Percentiles rank a stretch among this genome's conserved stretches.
phyloP scores from a whole-genome alignment of 2,797 vertebrate species.

The Lepidocolaptes lacrymiger region DNA sequence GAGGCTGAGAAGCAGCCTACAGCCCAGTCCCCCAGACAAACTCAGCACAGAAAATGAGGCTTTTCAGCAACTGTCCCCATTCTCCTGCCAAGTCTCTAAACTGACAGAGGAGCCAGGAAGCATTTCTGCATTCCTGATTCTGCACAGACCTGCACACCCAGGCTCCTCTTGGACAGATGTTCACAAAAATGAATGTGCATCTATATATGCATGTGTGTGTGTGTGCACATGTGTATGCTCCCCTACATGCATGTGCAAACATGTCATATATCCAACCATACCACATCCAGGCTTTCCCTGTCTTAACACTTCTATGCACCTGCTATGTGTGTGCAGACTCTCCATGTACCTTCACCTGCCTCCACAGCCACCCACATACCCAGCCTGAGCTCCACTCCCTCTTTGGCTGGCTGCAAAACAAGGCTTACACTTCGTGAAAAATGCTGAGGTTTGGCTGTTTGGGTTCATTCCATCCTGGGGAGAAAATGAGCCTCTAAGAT shows the following conservation, averaged over 20 bases:
- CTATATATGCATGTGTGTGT: background rate
- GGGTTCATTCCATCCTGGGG: background rate
- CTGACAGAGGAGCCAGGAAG: background rate
- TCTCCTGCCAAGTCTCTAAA: constrained; percentile 2
- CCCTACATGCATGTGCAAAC: background rate
- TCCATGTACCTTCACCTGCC: background rate
- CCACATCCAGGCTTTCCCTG: background rate
- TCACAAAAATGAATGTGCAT: background rate
- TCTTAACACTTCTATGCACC: constrained; percentile 11
- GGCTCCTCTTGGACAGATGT: background rate
- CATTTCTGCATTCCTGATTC: background rate
- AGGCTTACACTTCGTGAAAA: background rate
- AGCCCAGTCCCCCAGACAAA: background rate
- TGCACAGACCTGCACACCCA: background rate
- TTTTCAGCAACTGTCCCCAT: constrained; percentile 17
- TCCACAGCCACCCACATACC: background rate
- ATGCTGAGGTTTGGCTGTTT: constrained; percentile 18
- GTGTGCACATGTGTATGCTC: rapidly evolving
- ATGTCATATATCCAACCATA: rapidly evolving
- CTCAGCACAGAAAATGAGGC: constrained; percentile 2
- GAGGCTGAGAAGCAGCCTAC: background rate
- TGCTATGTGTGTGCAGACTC: background rate
- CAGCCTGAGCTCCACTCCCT: background rate
- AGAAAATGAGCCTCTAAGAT: constrained; percentile 1
- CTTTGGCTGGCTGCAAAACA: background rate